Percentiles rank a stretch among this genome's conserved stretches.
Evolutionary conservation across 1,140 invertebrate genomes (phyloP).

Genomic region (Cataglyphis hispanica): DNA sequence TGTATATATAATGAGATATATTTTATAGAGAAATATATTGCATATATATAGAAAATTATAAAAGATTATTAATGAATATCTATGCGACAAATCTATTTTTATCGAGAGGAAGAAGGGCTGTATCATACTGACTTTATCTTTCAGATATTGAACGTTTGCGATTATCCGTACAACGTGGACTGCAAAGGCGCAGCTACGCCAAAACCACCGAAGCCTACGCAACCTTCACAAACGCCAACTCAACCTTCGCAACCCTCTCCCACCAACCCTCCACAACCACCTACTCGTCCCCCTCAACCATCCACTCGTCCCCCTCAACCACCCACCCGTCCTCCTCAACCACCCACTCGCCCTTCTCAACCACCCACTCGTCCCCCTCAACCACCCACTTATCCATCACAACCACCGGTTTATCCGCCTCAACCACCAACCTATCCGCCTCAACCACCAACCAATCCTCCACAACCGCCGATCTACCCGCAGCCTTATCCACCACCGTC

Average conservation of each 20-base stretch:
- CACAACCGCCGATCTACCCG: constrained; percentile 43
- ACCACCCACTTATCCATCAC: constrained; percentile 18
- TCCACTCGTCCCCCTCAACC: constrained; percentile 59
- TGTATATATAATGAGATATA: constrained; percentile 2
- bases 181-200: constrained; percentile 85
- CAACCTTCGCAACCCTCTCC: constrained; percentile 50
- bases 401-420: constrained; percentile 6
- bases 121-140: not conserved
- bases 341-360: constrained; percentile 11
- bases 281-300: constrained; percentile 46
- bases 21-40: not conserved
- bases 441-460: constrained; percentile 14
- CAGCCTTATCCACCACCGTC: constrained; percentile 33
- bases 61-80: not conserved
- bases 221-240: constrained; percentile 29
- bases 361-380: constrained; percentile 26
- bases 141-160: constrained; percentile 88
- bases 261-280: constrained; percentile 49
- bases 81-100: not conserved
- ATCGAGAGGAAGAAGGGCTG: not conserved
- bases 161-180: constrained; percentile 87
- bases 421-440: constrained; percentile 36
- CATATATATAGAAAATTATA: not conserved
- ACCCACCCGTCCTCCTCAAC: constrained; percentile 18
- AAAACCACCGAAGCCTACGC: constrained; percentile 63